Conservation (phyloP, 2,113 vertebrate species). For the Pteropus alecto region DNA sequence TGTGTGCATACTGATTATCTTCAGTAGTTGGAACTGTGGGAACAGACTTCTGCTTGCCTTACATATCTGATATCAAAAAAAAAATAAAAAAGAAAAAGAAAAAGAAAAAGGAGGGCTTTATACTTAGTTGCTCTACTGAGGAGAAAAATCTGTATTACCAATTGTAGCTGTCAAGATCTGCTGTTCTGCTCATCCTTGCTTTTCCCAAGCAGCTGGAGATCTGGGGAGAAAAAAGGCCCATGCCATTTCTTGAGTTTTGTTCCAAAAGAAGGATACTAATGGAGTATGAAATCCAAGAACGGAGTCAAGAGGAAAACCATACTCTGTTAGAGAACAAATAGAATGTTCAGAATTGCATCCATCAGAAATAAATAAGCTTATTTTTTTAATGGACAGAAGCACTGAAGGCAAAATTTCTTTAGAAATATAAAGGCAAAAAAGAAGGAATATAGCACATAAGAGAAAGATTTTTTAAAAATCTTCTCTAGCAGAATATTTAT, state of each 20-base stretch:
- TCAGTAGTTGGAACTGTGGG: neutral
- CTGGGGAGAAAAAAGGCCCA: neutral
- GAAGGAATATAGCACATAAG: neutral
- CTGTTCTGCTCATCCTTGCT: neutral
- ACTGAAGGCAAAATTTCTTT: neutral
- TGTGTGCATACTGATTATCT: neutral
- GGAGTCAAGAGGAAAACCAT: neutral
- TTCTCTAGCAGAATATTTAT: neutral
- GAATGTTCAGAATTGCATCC: neutral
- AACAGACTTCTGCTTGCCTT: neutral
- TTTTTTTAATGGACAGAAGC: neutral
- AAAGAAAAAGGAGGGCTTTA: neutral
- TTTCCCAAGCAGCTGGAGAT: neutral
- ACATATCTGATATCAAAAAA: neutral
- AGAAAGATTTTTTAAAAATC: neutral
- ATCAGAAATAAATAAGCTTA: neutral
- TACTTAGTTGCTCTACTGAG: neutral
- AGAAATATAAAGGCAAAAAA: neutral
- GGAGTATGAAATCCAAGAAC: neutral
- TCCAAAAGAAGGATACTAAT: neutral
- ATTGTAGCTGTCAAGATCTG: neutral
- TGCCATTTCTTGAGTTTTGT: neutral
- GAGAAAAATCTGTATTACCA: neutral
- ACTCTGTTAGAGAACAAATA: neutral
- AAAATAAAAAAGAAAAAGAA: too few relatives aligned